A percentile compares a stretch with the other conserved stretches of the same genome.
Conservation (phyloP, 2,888 invertebrate species). For the Papilio protenor region DNA sequence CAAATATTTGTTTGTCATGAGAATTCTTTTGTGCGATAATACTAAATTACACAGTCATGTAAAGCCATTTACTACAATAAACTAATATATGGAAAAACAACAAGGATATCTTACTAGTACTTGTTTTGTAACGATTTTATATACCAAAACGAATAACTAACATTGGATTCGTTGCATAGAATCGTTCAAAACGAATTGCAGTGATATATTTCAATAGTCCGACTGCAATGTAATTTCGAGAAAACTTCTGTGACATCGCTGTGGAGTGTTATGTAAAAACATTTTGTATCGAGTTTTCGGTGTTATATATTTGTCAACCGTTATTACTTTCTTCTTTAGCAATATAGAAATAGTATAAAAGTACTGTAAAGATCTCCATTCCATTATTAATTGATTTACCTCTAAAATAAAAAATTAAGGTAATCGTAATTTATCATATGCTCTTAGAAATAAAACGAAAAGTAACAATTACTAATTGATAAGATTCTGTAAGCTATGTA, state of each 20-base stretch:
- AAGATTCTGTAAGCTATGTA: too few species aligned
- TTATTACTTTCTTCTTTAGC: background rate
- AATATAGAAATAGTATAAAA: background rate
- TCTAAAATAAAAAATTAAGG: background rate
- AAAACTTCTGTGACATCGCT: conserved; percentile 23
- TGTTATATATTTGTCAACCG: background rate
- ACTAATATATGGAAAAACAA: too few species aligned
- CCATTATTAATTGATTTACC: too few species aligned
- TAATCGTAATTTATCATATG: background rate
- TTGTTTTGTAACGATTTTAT: too few species aligned
- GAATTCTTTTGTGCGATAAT: too few species aligned
- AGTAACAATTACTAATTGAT: too few species aligned
- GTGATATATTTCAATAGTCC: conserved; percentile 14
- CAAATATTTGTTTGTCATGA: too few species aligned
- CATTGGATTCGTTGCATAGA: background rate
- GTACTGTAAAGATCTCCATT: background rate
- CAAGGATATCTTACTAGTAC: too few species aligned
- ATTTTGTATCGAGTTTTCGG: background rate
- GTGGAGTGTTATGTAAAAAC: background rate
- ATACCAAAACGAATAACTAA: background rate
- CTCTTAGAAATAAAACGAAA: too few species aligned
- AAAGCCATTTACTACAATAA: too few species aligned
- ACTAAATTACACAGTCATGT: too few species aligned
- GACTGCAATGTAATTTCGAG: conserved; percentile 13
- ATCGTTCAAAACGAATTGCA: background rate